These are phyloP conservation scores for Liposcelis brunnea DNA, from an alignment of 2,888 invertebrate genomes.

Conservation along the genomic window DNA sequence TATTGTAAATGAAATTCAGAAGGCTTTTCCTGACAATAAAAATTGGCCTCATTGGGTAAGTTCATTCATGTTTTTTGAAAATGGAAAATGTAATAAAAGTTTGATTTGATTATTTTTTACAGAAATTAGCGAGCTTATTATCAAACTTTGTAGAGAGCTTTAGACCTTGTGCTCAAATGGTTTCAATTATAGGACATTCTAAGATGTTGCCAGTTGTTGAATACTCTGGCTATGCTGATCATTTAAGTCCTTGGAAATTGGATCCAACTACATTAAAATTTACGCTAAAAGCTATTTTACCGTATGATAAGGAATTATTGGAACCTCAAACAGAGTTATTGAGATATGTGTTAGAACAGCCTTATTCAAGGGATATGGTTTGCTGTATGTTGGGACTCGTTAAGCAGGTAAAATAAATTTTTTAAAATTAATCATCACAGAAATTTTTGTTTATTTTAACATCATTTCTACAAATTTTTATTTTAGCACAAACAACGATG, in stretches of 20 bases:
- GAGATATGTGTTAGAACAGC: slow-evolving; percentile 82
- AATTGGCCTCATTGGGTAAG: slow-evolving; percentile 84
- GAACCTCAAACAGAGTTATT: slow-evolving; percentile 78
- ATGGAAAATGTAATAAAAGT: too few species aligned
- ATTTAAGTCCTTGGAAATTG: slow-evolving; percentile 82
- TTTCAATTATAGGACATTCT: slow-evolving; percentile 77
- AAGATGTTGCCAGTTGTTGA: slow-evolving; percentile 89
- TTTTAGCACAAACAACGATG: slow-evolving; percentile 65
- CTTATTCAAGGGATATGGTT: slow-evolving; percentile 91
- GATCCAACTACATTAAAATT: slow-evolving; percentile 70
- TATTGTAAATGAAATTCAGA: slow-evolving; percentile 87
- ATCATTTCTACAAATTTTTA: too few species aligned
- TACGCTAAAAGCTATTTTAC: slow-evolving; percentile 51
- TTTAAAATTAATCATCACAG: slow-evolving; percentile 9
- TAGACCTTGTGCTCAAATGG: slow-evolving; percentile 87
- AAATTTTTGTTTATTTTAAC: too few species aligned
- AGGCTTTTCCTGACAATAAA: slow-evolving; percentile 61
- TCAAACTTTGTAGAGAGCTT: slow-evolving; percentile 86
- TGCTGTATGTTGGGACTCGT: slow-evolving; percentile 86
- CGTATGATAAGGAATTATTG: slow-evolving; percentile 72
- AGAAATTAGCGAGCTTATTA: slow-evolving; percentile 71
- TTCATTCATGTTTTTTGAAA: slow-evolving; percentile 1
- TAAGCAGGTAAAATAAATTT: slow-evolving; percentile 51
- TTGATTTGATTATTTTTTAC: slow-evolving; percentile 24
- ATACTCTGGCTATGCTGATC: slow-evolving; percentile 78